A percentile compares a stretch with the other conserved stretches of the same genome.
phyloP scores from a whole-genome alignment of 2,888 invertebrate species.

The Xestia rhomboidea region DNA sequence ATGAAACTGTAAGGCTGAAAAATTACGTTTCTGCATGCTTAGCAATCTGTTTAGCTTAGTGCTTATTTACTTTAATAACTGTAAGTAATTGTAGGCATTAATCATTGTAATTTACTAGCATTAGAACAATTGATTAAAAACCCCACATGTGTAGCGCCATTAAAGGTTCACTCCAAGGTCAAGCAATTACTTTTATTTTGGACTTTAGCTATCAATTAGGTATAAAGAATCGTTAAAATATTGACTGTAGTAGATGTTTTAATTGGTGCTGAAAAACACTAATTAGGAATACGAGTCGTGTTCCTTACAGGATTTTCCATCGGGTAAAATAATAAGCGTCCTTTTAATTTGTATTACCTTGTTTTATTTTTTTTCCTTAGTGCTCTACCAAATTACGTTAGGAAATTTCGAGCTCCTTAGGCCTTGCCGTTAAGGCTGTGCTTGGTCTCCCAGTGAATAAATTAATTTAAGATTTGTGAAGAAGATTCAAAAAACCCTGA shows the following conservation, averaged over 20 bases:
- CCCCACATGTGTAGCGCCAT: background rate
- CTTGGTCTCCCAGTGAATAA: too few species aligned
- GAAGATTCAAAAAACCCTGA: too few species aligned
- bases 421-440: background rate
- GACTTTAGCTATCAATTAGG: background rate
- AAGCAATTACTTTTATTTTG: background rate
- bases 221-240: background rate
- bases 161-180: background rate
- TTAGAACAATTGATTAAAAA: background rate
- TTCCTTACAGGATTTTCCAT: background rate
- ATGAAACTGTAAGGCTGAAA: background rate
- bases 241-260: background rate
- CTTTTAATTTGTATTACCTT: background rate
- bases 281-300: background rate
- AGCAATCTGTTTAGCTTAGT: background rate
- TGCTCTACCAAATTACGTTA: background rate
- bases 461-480: too few species aligned
- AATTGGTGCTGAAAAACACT: background rate
- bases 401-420: background rate
- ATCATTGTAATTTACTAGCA: background rate
- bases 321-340: background rate
- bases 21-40: slow-evolving; percentile 3
- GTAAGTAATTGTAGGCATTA: slow-evolving; percentile 5
- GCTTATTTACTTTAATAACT: slow-evolving; percentile 11
- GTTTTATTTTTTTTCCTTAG: background rate